A percentile compares a stretch with the other conserved stretches of the same genome.
Conservation (phyloP, 2,797 vertebrate genomes). For the Crypturellus tataupa region DNA sequence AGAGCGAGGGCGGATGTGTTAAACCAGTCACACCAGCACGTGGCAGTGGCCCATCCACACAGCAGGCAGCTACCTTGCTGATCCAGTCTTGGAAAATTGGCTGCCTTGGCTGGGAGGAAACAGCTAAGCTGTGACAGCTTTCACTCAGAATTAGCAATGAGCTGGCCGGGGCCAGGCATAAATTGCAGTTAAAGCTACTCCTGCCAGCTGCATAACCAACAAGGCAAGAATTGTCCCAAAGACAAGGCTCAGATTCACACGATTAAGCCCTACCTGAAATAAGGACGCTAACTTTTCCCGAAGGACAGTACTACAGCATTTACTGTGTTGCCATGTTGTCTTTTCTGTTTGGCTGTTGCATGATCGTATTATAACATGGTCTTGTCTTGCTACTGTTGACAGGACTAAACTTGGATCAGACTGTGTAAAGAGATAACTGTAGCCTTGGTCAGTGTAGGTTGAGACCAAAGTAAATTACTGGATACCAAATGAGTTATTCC, state of each 20-base stretch:
- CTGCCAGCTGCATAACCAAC: constrained; percentile 33
- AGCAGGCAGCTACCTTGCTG: constrained; percentile 21
- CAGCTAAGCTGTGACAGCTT: constrained; percentile 49
- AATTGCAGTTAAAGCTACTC: constrained; percentile 41
- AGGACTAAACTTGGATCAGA: background rate
- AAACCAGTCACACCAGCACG: background rate
- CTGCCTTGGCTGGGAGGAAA: constrained; percentile 36
- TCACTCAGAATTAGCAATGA: constrained; percentile 61
- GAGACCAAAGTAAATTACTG: constrained; percentile 35
- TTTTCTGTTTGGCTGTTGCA: constrained; percentile 11
- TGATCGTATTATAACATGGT: background rate
- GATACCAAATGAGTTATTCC: background rate
- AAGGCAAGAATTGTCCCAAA: constrained; percentile 42
- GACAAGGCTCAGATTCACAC: background rate
- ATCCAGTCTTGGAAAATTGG: background rate
- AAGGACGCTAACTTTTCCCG: constrained; percentile 15
- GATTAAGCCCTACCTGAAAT: constrained; percentile 19
- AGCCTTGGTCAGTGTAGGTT: constrained; percentile 27
- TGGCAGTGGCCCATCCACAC: background rate
- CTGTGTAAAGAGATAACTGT: background rate
- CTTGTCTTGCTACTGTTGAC: constrained; percentile 1
- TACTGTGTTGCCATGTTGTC: constrained; percentile 41
- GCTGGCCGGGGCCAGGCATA: constrained; percentile 36
- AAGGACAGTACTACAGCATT: constrained; percentile 7
- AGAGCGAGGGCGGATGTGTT: background rate